These are phyloP conservation scores for Villa cingulata DNA, from an alignment of 2,888 invertebrate genomes.

Conservation along the genomic window DNA sequence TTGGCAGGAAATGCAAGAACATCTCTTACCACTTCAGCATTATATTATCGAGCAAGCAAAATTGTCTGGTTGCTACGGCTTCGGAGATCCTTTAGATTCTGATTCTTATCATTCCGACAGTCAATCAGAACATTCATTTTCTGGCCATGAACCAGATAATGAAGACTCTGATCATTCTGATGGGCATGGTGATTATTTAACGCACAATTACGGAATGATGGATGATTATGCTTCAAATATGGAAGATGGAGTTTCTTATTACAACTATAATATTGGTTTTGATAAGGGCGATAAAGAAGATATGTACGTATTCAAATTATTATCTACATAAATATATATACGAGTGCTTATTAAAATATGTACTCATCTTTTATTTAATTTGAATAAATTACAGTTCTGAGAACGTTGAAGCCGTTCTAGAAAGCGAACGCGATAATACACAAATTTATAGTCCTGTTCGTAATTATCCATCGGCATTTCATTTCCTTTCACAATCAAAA, in stretches of 20 bases:
- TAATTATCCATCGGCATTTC: constrained; percentile 16
- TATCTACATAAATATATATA: background rate
- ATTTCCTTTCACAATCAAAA: constrained; percentile 22
- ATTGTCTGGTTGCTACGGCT: constrained; percentile 49
- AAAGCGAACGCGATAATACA: constrained; percentile 23
- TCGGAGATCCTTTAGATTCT: constrained; percentile 53
- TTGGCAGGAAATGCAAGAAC: constrained; percentile 46
- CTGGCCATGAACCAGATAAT: constrained; percentile 61
- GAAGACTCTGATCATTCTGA: constrained; percentile 64
- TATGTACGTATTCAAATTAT: constrained; percentile 24
- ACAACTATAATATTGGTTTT: constrained; percentile 46
- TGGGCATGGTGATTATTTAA: constrained; percentile 45
- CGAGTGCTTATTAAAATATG: background rate
- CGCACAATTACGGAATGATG: constrained; percentile 41
- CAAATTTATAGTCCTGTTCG: constrained; percentile 16
- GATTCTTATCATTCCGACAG: constrained; percentile 70
- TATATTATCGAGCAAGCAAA: constrained; percentile 80
- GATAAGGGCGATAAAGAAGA: constrained; percentile 41
- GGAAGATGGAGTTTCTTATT: constrained; percentile 46
- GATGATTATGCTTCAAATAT: constrained; percentile 30
- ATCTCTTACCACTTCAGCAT: constrained; percentile 70
- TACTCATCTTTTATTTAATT: background rate
- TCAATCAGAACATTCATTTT: constrained; percentile 48
- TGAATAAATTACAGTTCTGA: constrained; percentile 36
- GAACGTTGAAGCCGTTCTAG: constrained; percentile 35